phyloP scores from a whole-genome alignment of 2,113 vertebrate genomes.

The Amia ocellicauda region DNA sequence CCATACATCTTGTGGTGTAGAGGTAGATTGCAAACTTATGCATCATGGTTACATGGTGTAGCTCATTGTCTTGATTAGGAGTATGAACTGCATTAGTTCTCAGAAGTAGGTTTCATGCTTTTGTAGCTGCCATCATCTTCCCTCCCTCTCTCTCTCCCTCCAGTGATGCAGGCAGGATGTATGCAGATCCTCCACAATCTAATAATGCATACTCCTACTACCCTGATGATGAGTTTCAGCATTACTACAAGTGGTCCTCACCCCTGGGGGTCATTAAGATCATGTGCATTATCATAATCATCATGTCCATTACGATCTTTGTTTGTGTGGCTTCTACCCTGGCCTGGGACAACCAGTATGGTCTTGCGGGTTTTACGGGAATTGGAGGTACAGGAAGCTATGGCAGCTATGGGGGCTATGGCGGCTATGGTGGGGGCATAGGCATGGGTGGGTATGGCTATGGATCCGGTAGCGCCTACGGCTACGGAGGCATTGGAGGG shows the following conservation, averaged over 20 bases:
- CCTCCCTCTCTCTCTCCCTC: neutral
- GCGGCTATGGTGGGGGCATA: too few species aligned
- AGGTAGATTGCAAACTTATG: too few species aligned
- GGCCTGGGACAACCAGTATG: slow-evolving; percentile 76
- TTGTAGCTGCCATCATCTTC: neutral
- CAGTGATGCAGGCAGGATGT: too few species aligned
- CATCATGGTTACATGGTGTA: too few species aligned
- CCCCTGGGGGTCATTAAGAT: slow-evolving; percentile 90
- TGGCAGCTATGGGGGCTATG: slow-evolving; percentile 28
- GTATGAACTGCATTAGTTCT: too few species aligned
- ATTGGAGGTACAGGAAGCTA: slow-evolving; percentile 34
- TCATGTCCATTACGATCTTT: slow-evolving; percentile 82
- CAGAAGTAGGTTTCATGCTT: neutral
- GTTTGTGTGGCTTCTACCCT: slow-evolving; percentile 87
- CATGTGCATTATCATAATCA: slow-evolving; percentile 74
- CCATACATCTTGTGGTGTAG: too few species aligned
- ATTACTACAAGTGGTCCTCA: slow-evolving; percentile 82
- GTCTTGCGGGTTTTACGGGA: slow-evolving; percentile 60
- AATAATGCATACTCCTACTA: slow-evolving; percentile 74
- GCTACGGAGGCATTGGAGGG: slow-evolving; percentile 59
- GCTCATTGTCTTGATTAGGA: too few species aligned
- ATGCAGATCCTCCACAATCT: too few species aligned
- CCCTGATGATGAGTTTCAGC: slow-evolving; percentile 68
- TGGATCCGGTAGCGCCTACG: slow-evolving; percentile 51
- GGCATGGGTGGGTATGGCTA: slow-evolving; percentile 24